Percentiles rank a stretch among this genome's conserved stretches.
phyloP scores from a whole-genome alignment of 2,797 vertebrate genomes.

The Megaceryle alcyon region DNA sequence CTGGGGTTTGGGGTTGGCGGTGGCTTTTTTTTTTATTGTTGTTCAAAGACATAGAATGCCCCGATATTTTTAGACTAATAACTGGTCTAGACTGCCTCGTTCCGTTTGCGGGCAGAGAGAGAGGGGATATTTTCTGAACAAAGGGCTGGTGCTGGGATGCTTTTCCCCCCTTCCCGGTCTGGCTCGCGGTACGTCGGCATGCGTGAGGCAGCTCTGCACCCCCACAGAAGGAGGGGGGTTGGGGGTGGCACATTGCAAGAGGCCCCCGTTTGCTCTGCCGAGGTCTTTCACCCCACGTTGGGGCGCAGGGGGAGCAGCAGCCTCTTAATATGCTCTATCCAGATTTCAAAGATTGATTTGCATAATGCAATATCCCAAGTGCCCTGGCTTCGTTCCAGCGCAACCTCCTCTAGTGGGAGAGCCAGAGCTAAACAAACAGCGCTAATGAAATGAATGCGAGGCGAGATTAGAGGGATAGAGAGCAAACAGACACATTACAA shows the following conservation, averaged over 20 bases:
- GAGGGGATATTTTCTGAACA: neutral
- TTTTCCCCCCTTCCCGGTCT: neutral
- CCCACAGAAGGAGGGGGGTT: no score
- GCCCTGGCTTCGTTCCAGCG: slow-evolving; percentile 68
- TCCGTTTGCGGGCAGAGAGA: neutral
- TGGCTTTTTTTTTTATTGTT: neutral
- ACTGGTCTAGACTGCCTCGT: neutral
- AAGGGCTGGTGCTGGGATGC: neutral
- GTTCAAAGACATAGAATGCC: neutral
- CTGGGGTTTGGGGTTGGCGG: no score
- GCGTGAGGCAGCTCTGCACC: no score
- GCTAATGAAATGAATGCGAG: slow-evolving; percentile 56
- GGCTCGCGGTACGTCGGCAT: no score
- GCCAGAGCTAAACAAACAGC: slow-evolving; percentile 68
- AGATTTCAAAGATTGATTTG: slow-evolving; percentile 66
- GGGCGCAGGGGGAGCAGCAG: neutral
- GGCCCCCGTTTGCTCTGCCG: neutral
- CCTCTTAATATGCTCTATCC: neutral
- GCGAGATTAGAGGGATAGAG: slow-evolving; percentile 58
- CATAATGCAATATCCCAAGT: slow-evolving; percentile 84
- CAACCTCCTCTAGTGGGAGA: slow-evolving; percentile 60
- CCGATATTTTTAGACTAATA: neutral
- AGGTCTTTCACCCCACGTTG: neutral
- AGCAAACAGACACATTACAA: slow-evolving; percentile 57
- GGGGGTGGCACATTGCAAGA: no score